phyloP scores from a whole-genome alignment of 2,888 invertebrate genomes.

The Lacanobia wlatinum region DNA sequence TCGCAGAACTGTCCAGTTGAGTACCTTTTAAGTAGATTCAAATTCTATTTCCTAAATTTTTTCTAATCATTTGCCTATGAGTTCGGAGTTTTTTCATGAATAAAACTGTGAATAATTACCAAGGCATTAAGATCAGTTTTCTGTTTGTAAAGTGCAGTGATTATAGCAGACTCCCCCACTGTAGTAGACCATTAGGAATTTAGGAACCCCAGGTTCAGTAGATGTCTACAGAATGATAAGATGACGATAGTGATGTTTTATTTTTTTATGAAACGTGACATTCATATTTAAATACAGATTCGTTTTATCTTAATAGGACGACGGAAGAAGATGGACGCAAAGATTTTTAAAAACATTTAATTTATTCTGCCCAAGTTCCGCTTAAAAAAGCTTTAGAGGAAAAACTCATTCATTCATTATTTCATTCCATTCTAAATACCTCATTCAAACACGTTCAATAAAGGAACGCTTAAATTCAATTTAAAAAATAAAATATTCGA shows the following conservation, averaged over 20 bases:
- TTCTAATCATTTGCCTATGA: too few relatives aligned
- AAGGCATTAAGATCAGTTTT: background rate
- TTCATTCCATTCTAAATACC: slow-evolving; percentile 48
- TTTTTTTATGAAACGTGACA: slow-evolving; percentile 48
- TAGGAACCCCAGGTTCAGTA: background rate
- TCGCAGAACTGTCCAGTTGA: too few relatives aligned
- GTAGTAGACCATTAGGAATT: background rate
- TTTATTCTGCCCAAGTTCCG: slow-evolving; percentile 21
- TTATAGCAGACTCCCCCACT: background rate
- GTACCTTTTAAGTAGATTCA: too few relatives aligned
- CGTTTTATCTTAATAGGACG: slow-evolving; percentile 51
- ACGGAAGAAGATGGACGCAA: slow-evolving; percentile 43
- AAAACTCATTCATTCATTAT: slow-evolving; percentile 45
- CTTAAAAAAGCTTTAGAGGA: slow-evolving; percentile 34
- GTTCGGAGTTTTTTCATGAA: too few relatives aligned
- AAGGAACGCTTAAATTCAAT: slow-evolving; percentile 57
- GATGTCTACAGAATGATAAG: slow-evolving; percentile 27
- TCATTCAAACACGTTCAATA: slow-evolving; percentile 56
- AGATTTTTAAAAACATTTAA: slow-evolving; percentile 35
- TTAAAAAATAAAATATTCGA: slow-evolving; percentile 77
- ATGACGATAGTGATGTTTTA: slow-evolving; percentile 1
- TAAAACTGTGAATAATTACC: background rate
- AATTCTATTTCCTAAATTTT: too few relatives aligned
- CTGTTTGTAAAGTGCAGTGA: background rate
- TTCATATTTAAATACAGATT: slow-evolving; percentile 32